Evolutionary conservation across 53 echinoderm and acorn worm species (phyloP).

Genomic region (Paelopatides confundens): DNA sequence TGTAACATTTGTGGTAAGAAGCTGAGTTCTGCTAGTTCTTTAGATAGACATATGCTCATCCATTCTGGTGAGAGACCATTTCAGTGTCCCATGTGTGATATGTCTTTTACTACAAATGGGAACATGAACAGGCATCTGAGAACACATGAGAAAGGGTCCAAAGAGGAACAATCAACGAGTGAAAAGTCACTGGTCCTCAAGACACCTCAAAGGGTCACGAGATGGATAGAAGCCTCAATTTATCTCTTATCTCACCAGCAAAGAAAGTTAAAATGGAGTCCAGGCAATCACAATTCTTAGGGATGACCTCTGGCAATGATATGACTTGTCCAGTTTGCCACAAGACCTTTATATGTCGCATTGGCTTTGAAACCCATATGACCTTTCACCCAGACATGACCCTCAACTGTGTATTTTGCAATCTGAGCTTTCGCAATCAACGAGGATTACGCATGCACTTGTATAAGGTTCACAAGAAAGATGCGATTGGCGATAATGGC

Average conservation of each 20-base stretch:
- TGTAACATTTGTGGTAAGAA: conserved; percentile 97
- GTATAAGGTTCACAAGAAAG: conserved; percentile 91
- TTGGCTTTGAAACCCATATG: conserved; percentile 93
- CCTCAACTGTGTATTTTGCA: conserved; percentile 81
- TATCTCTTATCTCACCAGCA: conserved; percentile 52
- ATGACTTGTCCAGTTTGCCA: conserved; percentile 81
- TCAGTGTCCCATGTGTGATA: conserved; percentile 86
- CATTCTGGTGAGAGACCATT: conserved; percentile 98
- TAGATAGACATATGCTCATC: conserved; percentile 98
- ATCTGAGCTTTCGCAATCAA: conserved; percentile 83
- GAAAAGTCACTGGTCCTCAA: conserved; percentile 70
- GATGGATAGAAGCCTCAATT: conserved; percentile 15
- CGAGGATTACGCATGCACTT: conserved; percentile 94
- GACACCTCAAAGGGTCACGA: conserved; percentile 57
- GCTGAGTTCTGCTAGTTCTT: conserved; percentile 93
- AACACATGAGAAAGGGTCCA: conserved; percentile 68
- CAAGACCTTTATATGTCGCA: conserved; percentile 90
- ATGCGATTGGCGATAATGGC: neutral
- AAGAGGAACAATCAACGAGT: neutral
- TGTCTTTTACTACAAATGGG: conserved; percentile 98
- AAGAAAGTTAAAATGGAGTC: conserved; percentile 36
- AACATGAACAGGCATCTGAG: conserved; percentile 96
- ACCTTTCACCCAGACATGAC: conserved; percentile 89
- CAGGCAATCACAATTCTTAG: neutral
- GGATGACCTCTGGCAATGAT: conserved; percentile 58